These are phyloP conservation scores for Callyntrura sp. DNA, from an alignment of 2,888 invertebrate genomes.

Conservation along the genomic window DNA sequence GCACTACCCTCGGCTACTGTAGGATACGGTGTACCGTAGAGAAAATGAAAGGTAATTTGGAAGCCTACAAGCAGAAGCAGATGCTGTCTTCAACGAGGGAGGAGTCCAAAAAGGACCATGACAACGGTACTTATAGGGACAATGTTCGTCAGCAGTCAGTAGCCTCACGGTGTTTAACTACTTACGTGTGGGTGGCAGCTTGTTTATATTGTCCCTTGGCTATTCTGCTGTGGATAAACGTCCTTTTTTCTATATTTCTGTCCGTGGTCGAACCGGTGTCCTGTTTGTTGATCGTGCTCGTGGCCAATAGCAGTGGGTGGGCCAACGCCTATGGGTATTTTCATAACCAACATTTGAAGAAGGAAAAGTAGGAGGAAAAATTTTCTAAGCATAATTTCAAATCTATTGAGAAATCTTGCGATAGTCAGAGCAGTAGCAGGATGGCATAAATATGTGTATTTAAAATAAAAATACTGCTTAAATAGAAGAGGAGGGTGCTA, in stretches of 20 bases:
- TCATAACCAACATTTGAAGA: slow-evolving; percentile 55
- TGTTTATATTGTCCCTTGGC: slow-evolving; percentile 65
- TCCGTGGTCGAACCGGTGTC: slow-evolving; percentile 54
- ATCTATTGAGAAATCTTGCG: no score
- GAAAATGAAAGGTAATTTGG: neutral
- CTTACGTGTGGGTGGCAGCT: slow-evolving; percentile 55
- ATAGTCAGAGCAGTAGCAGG: no score
- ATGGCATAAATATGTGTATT: neutral
- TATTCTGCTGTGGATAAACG: neutral
- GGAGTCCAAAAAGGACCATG: no score
- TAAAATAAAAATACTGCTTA: no score
- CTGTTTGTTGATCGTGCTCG: slow-evolving; percentile 28
- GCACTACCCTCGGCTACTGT: slow-evolving; percentile 61
- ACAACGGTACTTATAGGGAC: neutral
- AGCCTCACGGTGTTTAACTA: slow-evolving; percentile 61
- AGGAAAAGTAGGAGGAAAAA: neutral
- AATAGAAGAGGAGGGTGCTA: no score
- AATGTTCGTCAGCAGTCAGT: slow-evolving; percentile 10
- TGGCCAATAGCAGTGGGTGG: slow-evolving; percentile 67
- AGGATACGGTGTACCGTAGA: slow-evolving; percentile 42
- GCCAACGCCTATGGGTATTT: slow-evolving; percentile 65
- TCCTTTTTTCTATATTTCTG: slow-evolving; percentile 33
- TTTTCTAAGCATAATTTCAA: neutral
- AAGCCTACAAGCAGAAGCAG: no score
- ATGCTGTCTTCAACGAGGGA: no score